These are phyloP conservation scores for Haemorhous mexicanus DNA, from an alignment of 2,113 vertebrate species.

Conservation along the genomic window DNA sequence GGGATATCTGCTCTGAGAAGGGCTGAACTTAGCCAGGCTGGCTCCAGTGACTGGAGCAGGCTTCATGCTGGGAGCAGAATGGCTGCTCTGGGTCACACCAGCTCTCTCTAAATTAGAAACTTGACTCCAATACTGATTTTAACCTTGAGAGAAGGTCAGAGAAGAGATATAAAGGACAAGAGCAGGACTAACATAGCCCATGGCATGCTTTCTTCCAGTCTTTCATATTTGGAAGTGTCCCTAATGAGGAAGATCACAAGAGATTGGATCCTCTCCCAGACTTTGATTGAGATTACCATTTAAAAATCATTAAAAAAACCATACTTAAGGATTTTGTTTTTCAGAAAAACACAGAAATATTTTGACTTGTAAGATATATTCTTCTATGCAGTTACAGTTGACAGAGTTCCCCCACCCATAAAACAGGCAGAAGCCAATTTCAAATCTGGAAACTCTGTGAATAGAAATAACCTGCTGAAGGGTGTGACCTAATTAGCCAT, in stretches of 20 bases:
- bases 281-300: background rate
- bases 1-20: background rate
- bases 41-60: background rate
- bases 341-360: background rate
- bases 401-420: background rate
- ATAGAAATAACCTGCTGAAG: background rate
- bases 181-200: background rate
- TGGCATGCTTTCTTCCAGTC: background rate
- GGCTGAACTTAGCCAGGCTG: background rate
- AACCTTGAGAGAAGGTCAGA: background rate
- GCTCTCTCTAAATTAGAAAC: background rate
- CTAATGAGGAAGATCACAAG: background rate
- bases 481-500: background rate
- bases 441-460: background rate
- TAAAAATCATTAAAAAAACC: background rate
- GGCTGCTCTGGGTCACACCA: background rate
- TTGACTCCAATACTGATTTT: background rate
- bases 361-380: background rate
- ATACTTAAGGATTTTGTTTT: background rate
- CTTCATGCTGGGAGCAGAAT: fast-evolving
- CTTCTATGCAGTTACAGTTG: background rate
- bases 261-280: background rate
- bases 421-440: background rate
- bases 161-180: background rate
- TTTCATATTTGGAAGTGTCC: background rate